Conservation (phyloP, 2,113 vertebrate genomes). For the Etheostoma cragini region DNA sequence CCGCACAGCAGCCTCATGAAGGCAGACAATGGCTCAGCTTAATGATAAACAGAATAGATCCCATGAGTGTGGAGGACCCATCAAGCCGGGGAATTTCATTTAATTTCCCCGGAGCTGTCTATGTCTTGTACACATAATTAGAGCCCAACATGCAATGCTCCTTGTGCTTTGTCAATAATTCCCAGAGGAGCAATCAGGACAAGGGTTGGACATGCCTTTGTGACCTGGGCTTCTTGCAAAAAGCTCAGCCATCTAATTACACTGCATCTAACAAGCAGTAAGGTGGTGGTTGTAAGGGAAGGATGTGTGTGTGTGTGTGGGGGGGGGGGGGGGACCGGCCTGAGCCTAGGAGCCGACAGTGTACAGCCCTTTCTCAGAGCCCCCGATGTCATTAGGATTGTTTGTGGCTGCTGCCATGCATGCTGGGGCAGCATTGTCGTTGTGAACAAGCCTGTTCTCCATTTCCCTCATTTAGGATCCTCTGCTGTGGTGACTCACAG, state of each 20-base stretch:
- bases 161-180: constrained; percentile 98
- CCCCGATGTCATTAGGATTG: constrained; percentile 72
- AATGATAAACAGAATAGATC: constrained; percentile 96
- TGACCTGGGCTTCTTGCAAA: constrained; percentile 92
- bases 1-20: constrained; percentile 92
- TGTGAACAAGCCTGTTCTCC: constrained; percentile 58
- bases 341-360: constrained; percentile 52
- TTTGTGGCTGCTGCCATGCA: constrained; percentile 73
- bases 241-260: constrained; percentile 93
- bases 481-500: constrained; percentile 52
- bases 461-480: constrained; percentile 62
- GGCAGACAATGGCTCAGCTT: constrained; percentile 95
- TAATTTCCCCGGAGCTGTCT: constrained; percentile 96
- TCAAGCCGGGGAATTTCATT: constrained; percentile 98
- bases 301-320: constrained; percentile 68
- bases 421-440: constrained; percentile 64
- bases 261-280: constrained; percentile 91
- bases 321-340: constrained; percentile 52
- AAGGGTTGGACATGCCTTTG: constrained; percentile 97
- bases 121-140: constrained; percentile 99
- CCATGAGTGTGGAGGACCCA: constrained; percentile 92
- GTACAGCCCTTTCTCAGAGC: constrained; percentile 58
- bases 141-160: constrained; percentile 93
- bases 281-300: constrained; percentile 79
- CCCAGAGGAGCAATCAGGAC: constrained; percentile 95